Evolutionary conservation across 2,113 vertebrate genomes (phyloP).

Genomic region (Tautogolabrus adspersus): DNA sequence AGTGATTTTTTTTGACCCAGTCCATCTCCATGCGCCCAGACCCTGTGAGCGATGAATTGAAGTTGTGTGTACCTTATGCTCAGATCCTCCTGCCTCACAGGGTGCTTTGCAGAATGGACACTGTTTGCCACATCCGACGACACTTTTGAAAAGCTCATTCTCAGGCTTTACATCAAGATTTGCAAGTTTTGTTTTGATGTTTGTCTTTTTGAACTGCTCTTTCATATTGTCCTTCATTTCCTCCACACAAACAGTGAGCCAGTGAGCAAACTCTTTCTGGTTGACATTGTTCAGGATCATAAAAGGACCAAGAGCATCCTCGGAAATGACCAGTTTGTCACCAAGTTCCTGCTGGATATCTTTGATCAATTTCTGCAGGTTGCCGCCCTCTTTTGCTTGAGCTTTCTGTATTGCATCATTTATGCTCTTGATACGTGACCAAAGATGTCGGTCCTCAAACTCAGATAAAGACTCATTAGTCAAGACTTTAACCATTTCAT

Average conservation of each 20-base stretch:
- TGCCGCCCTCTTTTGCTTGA: background rate
- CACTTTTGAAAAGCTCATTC: slow-evolving; percentile 63
- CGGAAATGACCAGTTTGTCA: slow-evolving; percentile 63
- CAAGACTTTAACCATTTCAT: slow-evolving; percentile 28
- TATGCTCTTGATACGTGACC: slow-evolving; percentile 43
- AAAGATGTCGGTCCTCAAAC: slow-evolving; percentile 37
- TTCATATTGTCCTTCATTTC: slow-evolving; percentile 44
- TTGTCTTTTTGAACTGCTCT: background rate
- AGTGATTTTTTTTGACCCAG: rapidly evolving
- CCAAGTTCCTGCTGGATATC: slow-evolving; percentile 57
- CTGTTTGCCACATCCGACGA: slow-evolving; percentile 82
- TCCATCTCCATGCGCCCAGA: rapidly evolving
- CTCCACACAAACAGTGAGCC: slow-evolving; percentile 36
- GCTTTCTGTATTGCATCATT: slow-evolving; percentile 42
- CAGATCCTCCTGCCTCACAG: slow-evolving; percentile 75
- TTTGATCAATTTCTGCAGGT: slow-evolving; percentile 59
- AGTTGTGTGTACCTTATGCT: slow-evolving; percentile 65
- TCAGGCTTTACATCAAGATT: slow-evolving; percentile 63
- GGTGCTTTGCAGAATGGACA: slow-evolving; percentile 80
- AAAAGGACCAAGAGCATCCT: slow-evolving; percentile 61
- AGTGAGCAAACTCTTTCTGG: slow-evolving; percentile 60
- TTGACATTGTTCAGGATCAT: slow-evolving; percentile 58
- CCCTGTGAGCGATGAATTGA: slow-evolving; percentile 66
- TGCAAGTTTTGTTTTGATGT: slow-evolving; percentile 15
- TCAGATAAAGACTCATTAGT: slow-evolving; percentile 6